Base-by-base conservation (phyloP, 1,140 invertebrate genomes). In the Eurosta solidaginis region DNA sequence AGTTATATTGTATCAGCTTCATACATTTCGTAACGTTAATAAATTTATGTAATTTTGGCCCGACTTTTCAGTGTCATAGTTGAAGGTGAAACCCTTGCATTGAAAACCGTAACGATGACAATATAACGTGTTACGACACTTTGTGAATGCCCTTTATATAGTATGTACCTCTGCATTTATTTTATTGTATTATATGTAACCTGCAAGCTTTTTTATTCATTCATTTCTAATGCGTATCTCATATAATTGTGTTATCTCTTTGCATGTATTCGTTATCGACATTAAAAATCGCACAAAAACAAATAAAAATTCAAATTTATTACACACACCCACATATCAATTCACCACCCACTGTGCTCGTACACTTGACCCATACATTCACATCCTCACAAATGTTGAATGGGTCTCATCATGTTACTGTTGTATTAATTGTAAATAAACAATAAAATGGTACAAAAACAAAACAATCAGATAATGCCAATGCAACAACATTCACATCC, bases 401-500 rank as follows among this genome's bases (percentile, higher is more conserved):
- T 10, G 59, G 29, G 29, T 68, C 20, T 17, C 59, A 68, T 33
- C 20, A 68, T 40, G 27, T 59, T 59, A 29, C 33, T 29, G 52
- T 3, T 59, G 29, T 29, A 59, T 36, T 33, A 25, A 59, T 59
- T 27, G 54, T 59, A 9, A 17, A 7, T 75, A 33, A 45, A 27
- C 74, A 40, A 42, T 74, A 12, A 17, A 3, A 49, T 12, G 40
- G 27, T 40, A 54, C 75, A 40, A 77, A 77, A 22, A 17, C n/a
- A 27, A 36, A 44, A 63, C 29, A 44, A 33, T 17, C 29, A 87
- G 86, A 86, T 87, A 78, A 83, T 87, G 82, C 85, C 85, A 81
- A 84, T 87, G 81, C 86, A 85, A 84, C 84, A 79, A 25, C 80
- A 76, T 45, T 49, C 45, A 25, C 76, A 79, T 74, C 45, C 49